Conservation (phyloP, 2,113 vertebrate genomes). For the Rhinoderma darwinii region DNA sequence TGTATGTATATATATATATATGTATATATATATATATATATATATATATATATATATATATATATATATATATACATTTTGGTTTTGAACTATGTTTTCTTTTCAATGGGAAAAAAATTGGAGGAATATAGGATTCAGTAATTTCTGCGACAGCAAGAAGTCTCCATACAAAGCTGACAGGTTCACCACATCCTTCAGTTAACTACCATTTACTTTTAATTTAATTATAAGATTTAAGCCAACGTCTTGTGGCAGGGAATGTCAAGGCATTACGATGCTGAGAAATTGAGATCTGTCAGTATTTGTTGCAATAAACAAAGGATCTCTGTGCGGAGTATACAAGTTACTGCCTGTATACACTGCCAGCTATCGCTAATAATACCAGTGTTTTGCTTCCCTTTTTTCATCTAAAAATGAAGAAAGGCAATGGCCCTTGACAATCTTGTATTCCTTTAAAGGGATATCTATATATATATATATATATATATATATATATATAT, state of each 20-base stretch:
- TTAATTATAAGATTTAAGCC: conserved; percentile 10
- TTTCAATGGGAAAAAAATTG: not conserved
- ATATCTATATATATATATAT: no score
- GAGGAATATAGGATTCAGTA: not conserved
- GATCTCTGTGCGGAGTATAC: conserved; percentile 1
- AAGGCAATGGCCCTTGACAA: not conserved
- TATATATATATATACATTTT: not conserved
- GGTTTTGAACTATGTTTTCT: not conserved
- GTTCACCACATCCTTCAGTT: conserved; percentile 34
- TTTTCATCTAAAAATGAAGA: not conserved
- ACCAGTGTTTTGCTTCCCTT: not conserved
- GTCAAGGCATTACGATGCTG: conserved; percentile 1
- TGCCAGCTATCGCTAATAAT: not conserved
- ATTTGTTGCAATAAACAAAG: conserved; percentile 17
- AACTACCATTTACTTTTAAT: conserved; percentile 25
- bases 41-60: no score
- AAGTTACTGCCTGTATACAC: not conserved
- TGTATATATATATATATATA: no score
- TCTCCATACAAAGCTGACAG: not conserved
- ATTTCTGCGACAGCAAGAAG: not conserved
- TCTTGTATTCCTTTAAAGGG: not conserved
- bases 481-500: no score
- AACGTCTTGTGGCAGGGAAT: conserved; percentile 16
- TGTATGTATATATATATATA: no score
- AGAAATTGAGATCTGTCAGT: conserved; percentile 19